phyloP scores from a whole-genome alignment of 2,797 vertebrate genomes.

The Melopsittacus undulatus region DNA sequence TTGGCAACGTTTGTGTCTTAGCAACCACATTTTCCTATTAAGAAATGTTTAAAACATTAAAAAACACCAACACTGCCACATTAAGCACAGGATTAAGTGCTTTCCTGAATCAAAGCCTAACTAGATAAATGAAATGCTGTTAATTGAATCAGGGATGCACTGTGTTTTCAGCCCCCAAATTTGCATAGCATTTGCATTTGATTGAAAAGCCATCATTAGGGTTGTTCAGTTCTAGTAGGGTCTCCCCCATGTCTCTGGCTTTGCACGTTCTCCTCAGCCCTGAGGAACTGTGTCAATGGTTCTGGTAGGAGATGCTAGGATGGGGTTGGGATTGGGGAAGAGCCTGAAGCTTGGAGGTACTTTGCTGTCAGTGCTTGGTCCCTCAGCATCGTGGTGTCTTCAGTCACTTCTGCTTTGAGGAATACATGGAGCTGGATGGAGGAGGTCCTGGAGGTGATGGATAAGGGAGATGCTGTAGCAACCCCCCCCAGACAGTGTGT shows the following conservation, averaged over 20 bases:
- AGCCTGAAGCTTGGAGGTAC: not conserved
- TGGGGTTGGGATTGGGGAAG: not conserved
- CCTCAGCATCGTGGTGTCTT: rapidly evolving
- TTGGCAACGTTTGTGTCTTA: slow-evolving; percentile 42
- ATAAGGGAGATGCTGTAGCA: not conserved
- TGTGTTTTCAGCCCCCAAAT: slow-evolving; percentile 42
- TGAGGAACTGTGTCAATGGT: not conserved
- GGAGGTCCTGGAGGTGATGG: not conserved
- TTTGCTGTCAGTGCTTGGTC: not conserved
- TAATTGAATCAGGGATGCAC: slow-evolving; percentile 61
- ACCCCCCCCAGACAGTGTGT: rapidly evolving
- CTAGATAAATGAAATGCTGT: slow-evolving; percentile 61
- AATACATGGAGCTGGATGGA: rapidly evolving
- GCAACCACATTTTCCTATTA: slow-evolving; percentile 45
- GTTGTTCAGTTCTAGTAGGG: not conserved
- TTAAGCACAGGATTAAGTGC: slow-evolving; percentile 44
- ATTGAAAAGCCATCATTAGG: slow-evolving; percentile 7
- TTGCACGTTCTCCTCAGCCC: not conserved
- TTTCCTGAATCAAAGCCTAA: slow-evolving; percentile 55
- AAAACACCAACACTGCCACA: slow-evolving; percentile 10
- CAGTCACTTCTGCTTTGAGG: not conserved
- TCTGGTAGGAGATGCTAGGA: not conserved
- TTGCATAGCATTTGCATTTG: slow-evolving; percentile 56
- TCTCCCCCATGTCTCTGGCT: not conserved
- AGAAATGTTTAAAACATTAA: slow-evolving; percentile 49